phyloP scores from a whole-genome alignment of 2,797 vertebrate genomes.

The Tadarida brasiliensis region DNA sequence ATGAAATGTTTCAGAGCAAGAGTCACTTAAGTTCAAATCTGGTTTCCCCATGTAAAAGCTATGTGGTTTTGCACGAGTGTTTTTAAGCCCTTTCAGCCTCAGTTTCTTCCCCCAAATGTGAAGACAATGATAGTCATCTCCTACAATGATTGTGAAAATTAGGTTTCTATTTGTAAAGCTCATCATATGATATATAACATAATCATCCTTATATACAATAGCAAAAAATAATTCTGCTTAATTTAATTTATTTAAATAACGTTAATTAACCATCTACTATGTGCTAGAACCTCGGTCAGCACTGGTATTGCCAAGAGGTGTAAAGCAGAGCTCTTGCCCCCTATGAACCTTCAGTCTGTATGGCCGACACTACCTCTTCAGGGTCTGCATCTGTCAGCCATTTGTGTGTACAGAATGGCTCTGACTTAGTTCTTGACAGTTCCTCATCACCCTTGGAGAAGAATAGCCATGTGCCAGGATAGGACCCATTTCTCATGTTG shows the following conservation, averaged over 20 bases:
- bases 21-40: not conserved
- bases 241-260: not conserved
- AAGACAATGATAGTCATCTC: not conserved
- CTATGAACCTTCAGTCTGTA: not conserved
- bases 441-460: not conserved
- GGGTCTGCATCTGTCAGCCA: not conserved
- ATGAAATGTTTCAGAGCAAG: not conserved
- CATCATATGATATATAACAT: not conserved
- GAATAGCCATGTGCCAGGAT: not conserved
- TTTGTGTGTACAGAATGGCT: not conserved
- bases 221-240: not conserved
- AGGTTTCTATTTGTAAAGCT: not conserved
- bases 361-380: not conserved
- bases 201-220: not conserved
- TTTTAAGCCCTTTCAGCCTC: not conserved
- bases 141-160: not conserved
- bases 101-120: not conserved
- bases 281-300: not conserved
- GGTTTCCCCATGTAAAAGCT: not conserved
- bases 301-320: not conserved
- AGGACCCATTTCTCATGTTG: not conserved
- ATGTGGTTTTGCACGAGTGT: not conserved
- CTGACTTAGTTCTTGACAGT: too few relatives aligned
- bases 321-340: not conserved
- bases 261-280: not conserved